A percentile compares a stretch with the other conserved stretches of the same genome.
Conservation (phyloP, 2,888 invertebrate genomes). For the Sipunculus nudus region DNA sequence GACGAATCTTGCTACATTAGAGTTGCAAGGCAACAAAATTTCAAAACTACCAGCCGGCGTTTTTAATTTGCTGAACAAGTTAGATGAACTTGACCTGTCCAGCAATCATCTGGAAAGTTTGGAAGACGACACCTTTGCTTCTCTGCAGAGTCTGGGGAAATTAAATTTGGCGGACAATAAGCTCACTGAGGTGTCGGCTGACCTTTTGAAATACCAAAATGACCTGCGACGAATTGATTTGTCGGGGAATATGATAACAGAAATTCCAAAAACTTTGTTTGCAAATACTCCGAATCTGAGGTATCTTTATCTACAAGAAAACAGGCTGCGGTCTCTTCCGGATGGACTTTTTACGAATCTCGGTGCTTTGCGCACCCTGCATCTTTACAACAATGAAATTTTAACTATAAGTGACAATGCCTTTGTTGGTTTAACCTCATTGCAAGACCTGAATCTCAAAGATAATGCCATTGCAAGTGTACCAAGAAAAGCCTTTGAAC, state of each 20-base stretch:
- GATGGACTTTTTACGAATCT: constrained; percentile 13
- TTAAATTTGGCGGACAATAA: constrained; percentile 16
- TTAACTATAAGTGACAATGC: constrained; percentile 3
- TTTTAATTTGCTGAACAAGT: constrained; percentile 10
- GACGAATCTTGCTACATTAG: constrained; percentile 15
- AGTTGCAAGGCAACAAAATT: constrained; percentile 25
- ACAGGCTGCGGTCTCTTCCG: constrained; percentile 14
- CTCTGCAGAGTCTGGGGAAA: constrained; percentile 1
- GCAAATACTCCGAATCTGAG: constrained; percentile 3
- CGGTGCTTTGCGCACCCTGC: constrained; percentile 12
- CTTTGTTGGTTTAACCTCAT: constrained; percentile 12
- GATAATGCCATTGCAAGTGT: constrained; percentile 22
- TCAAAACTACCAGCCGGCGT: constrained; percentile 3
- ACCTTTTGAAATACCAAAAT: constrained; percentile 13
- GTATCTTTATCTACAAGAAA: constrained; percentile 22
- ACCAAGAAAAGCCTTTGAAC: constrained; percentile 11
- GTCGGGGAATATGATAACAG: no score
- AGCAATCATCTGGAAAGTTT: constrained; percentile 16
- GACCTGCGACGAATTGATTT: no score
- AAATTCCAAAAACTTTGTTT: no score
- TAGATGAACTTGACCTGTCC: constrained; percentile 15
- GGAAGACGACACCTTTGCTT: constrained; percentile 5
- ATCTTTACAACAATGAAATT: constrained; percentile 29
- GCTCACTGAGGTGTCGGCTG: background rate
- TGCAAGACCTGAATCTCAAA: constrained; percentile 27